A percentile compares a stretch with the other conserved stretches of the same genome.
Evolutionary conservation across 2,113 vertebrate genomes (phyloP).

Genomic region (Melanerpes aurifrons): DNA sequence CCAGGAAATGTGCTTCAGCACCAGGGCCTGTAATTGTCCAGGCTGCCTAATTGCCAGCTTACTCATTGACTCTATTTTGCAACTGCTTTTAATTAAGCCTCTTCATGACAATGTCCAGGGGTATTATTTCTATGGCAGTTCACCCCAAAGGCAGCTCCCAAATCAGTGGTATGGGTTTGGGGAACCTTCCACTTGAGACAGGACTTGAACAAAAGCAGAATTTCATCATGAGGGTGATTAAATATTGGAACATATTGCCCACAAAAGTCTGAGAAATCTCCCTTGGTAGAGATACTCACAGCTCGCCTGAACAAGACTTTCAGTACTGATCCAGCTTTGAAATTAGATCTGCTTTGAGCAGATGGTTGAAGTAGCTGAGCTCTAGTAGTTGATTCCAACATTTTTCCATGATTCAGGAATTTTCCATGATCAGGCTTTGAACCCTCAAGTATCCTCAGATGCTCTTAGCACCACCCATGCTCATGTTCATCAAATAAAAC

Average conservation of each 20-base stretch:
- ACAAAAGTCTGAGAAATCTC: background rate
- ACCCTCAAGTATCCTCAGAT: background rate
- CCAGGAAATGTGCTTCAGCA: conserved; percentile 17
- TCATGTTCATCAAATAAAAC: background rate
- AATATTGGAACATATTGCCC: background rate
- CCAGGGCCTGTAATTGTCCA: background rate
- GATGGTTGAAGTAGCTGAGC: background rate
- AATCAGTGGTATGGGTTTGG: background rate
- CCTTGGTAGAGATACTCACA: background rate
- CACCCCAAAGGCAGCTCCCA: background rate
- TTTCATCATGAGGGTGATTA: background rate
- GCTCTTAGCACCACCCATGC: fast-evolving
- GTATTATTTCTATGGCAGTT: background rate
- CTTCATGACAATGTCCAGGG: background rate
- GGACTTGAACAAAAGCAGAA: background rate
- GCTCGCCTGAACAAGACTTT: background rate
- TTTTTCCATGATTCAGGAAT: background rate
- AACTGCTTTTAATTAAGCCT: conserved; percentile 13
- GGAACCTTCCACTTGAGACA: background rate
- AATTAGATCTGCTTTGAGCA: background rate
- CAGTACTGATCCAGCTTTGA: background rate
- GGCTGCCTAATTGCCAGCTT: conserved; percentile 2
- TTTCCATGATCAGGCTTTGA: background rate
- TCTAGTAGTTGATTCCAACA: background rate
- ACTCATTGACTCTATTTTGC: background rate